Evolutionary conservation across 2,888 invertebrate genomes (phyloP).

Genomic region (Buathra laborator): DNA sequence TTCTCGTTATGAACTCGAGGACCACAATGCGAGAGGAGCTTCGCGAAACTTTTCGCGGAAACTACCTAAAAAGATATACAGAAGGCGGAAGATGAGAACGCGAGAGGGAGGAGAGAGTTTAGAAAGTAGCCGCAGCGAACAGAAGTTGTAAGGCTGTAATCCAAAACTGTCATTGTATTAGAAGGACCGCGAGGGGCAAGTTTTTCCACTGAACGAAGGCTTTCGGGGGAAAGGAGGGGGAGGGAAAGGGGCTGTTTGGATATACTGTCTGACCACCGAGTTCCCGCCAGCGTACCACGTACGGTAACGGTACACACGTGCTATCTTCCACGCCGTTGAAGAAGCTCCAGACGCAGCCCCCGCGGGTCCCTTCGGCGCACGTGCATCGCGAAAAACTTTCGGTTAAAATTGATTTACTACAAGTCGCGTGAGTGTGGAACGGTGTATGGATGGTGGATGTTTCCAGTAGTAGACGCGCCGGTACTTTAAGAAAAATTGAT

Average conservation of each 20-base stretch:
- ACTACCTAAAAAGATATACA: neutral
- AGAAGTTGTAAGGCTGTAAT: constrained; percentile 77
- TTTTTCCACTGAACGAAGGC: constrained; percentile 58
- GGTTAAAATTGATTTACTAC: constrained; percentile 66
- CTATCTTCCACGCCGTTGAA: constrained; percentile 7
- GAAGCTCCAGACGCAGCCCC: neutral
- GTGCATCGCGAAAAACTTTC: constrained; percentile 62
- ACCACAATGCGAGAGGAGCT: constrained; percentile 30
- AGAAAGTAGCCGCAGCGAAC: constrained; percentile 60
- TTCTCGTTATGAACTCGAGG: constrained; percentile 58
- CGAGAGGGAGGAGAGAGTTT: constrained; percentile 55
- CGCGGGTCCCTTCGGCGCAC: constrained; percentile 41
- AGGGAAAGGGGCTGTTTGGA: neutral
- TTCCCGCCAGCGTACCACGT: constrained; percentile 19
- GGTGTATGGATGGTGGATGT: constrained; percentile 16
- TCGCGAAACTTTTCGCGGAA: constrained; percentile 58
- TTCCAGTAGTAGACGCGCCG: neutral
- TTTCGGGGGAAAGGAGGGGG: neutral
- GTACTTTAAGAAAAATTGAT: constrained; percentile 34
- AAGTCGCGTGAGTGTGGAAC: constrained; percentile 19
- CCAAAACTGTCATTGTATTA: constrained; percentile 78
- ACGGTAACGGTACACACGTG: constrained; percentile 43
- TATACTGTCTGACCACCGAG: constrained; percentile 20
- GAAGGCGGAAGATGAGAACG: constrained; percentile 43
- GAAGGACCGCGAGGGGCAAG: constrained; percentile 62